Evolutionary conservation across 2,113 vertebrate genomes (phyloP).

Genomic region (Poecilia latipinna): DNA sequence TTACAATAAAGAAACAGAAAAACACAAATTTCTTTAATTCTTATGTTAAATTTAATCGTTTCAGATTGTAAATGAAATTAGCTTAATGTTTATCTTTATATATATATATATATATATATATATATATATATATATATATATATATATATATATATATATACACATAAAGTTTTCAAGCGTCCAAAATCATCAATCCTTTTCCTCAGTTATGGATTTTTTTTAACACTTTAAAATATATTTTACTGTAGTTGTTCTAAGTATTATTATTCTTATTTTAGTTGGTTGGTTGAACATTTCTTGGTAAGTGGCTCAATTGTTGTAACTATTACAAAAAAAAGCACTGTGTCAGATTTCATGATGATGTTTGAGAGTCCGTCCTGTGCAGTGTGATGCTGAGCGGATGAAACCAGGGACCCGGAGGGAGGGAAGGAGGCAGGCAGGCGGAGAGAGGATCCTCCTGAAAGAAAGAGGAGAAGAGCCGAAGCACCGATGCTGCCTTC

Average conservation of each 20-base stretch:
- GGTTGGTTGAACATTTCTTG: no score
- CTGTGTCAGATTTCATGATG: background rate
- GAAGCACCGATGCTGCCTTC: constrained; percentile 55
- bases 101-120: no score
- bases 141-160: no score
- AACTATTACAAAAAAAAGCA: no score
- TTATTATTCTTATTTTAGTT: no score
- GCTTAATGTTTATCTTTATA: background rate
- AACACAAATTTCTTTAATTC: no score
- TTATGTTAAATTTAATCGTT: background rate
- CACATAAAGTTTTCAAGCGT: no score
- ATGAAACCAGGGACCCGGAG: constrained; percentile 58
- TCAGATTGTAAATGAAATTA: background rate
- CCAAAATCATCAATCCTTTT: background rate
- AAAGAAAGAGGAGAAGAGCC: constrained; percentile 38
- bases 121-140: no score
- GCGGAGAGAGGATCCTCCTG: constrained; percentile 44
- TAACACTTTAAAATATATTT: no score
- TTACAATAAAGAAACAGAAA: no score
- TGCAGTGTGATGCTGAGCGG: constrained; percentile 61
- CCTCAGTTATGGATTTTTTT: background rate
- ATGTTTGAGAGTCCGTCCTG: background rate
- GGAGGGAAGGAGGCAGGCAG: constrained; percentile 36
- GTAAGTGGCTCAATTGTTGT: no score
- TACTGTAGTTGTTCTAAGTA: no score